Base-by-base conservation (phyloP, 1,140 invertebrate genomes). In the Lepidurus apus region DNA sequence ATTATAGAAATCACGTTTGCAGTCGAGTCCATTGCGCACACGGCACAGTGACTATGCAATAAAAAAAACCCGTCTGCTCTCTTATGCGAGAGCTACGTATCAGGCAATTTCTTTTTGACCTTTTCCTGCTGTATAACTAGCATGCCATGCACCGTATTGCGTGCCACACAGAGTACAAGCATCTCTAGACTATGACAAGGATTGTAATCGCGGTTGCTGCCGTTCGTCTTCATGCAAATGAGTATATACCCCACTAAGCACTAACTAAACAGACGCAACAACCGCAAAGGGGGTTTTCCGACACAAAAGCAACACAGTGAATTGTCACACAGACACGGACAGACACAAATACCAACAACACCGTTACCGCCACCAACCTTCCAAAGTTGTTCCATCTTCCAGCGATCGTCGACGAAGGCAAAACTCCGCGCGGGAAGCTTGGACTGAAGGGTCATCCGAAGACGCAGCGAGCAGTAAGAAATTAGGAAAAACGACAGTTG, bases 371-470 rank as follows among this genome's bases (percentile, higher is more conserved):
- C 43, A 47, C 53, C 65, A 78, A 80, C 79, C 79, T 80, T 80
- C 79, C 79, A 80, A 43, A 80, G 73, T 75, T 80, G 79, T 43
- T 80, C 79, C 79, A 80, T 80, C 75, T 77, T 80, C 79, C 79
- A 80, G 24, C 79, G 76, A 44, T 80, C 79, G 77, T 80, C 79
- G 43, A 80, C 73, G 65, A 80, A 80, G 26, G 78, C 73, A 47
- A 79, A 79, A 79, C 78, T 79, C 42, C 78, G 78, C 26, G 78
- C 73, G 11, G 78, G 78, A 42, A 79, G 73, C 75, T 79, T 79
- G 73, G 78, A 79, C 78, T 79, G 24, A 26, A 24, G 34, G 74
- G n/a, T 73, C 13, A 42, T 75, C 34, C 43, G 74, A 26, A 17
- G 43, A n/a, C 43, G 74, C 34, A 43, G 74, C 43, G 34, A 10